Percentiles rank a stretch among this genome's conserved stretches.
Evolutionary conservation across 2,888 invertebrate species (phyloP).

Genomic region (Pharmacophagus antenor): DNA sequence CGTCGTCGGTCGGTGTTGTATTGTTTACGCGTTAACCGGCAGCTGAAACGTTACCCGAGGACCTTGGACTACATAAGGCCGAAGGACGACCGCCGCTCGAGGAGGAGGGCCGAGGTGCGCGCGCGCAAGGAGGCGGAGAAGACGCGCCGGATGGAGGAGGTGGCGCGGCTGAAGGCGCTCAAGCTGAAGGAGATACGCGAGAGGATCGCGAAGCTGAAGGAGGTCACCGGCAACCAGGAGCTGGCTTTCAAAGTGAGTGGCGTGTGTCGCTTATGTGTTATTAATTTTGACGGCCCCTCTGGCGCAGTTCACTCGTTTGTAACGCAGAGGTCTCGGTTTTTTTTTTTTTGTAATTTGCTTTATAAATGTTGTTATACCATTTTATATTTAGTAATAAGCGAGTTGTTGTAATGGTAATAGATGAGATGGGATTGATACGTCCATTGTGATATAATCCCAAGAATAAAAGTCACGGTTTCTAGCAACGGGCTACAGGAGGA

Average conservation of each 20-base stretch:
- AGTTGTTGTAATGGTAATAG: too few relatives aligned
- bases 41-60: slow-evolving; percentile 95
- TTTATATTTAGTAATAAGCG: too few relatives aligned
- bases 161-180: slow-evolving; percentile 91
- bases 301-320: background rate
- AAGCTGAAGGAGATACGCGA: slow-evolving; percentile 95
- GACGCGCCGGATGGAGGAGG: slow-evolving; percentile 89
- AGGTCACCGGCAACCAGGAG: slow-evolving; percentile 91
- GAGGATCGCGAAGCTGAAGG: slow-evolving; percentile 91
- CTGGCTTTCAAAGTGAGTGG: slow-evolving; percentile 81
- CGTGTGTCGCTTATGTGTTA: background rate
- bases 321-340: too few relatives aligned
- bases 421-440: too few relatives aligned
- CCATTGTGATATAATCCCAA: too few relatives aligned
- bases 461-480: too few relatives aligned
- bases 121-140: slow-evolving; percentile 90
- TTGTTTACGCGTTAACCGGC: too few relatives aligned
- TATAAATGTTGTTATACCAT: too few relatives aligned
- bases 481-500: too few relatives aligned
- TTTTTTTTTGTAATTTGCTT: too few relatives aligned
- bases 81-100: slow-evolving; percentile 88
- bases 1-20: too few relatives aligned
- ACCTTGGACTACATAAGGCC: slow-evolving; percentile 91
- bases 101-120: slow-evolving; percentile 88
- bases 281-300: background rate